phyloP scores from a whole-genome alignment of 1,140 invertebrate species.

The Drosophila parvula region DNA sequence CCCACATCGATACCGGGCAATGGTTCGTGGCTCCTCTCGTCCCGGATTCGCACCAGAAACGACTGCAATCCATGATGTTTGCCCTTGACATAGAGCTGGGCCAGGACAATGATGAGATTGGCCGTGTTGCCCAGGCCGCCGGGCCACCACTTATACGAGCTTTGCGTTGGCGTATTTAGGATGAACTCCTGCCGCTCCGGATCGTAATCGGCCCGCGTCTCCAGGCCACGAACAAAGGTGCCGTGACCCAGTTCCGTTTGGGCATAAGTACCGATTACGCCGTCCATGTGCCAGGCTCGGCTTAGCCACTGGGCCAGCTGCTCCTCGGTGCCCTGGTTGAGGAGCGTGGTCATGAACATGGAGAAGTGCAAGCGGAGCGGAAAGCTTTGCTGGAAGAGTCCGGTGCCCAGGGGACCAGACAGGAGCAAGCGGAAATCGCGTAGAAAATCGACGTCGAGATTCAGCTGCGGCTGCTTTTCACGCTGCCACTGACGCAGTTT shows the following conservation, averaged over 20 bases:
- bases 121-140: conserved; percentile 96
- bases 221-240: conserved; percentile 94
- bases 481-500: conserved; percentile 89
- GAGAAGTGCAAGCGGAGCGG: conserved; percentile 92
- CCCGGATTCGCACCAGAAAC: conserved; percentile 95
- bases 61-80: conserved; percentile 94
- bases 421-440: conserved; percentile 83
- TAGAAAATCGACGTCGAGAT: conserved; percentile 25
- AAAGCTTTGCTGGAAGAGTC: conserved; percentile 91
- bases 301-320: conserved; percentile 94
- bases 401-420: conserved; percentile 90
- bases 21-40: conserved; percentile 93
- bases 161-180: conserved; percentile 93
- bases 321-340: conserved; percentile 92
- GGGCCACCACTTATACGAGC: conserved; percentile 92
- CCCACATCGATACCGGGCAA: conserved; percentile 94
- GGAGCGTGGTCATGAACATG: conserved; percentile 96
- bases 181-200: conserved; percentile 92
- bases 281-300: conserved; percentile 90
- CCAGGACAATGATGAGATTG: conserved; percentile 95
- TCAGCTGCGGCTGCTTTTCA: conserved; percentile 36
- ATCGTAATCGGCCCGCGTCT: conserved; percentile 97
- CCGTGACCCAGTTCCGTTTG: conserved; percentile 98
- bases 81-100: conserved; percentile 93
- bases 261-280: conserved; percentile 96